Conservation (phyloP, 1,140 invertebrate species). For the Cydia strobilella region DNA sequence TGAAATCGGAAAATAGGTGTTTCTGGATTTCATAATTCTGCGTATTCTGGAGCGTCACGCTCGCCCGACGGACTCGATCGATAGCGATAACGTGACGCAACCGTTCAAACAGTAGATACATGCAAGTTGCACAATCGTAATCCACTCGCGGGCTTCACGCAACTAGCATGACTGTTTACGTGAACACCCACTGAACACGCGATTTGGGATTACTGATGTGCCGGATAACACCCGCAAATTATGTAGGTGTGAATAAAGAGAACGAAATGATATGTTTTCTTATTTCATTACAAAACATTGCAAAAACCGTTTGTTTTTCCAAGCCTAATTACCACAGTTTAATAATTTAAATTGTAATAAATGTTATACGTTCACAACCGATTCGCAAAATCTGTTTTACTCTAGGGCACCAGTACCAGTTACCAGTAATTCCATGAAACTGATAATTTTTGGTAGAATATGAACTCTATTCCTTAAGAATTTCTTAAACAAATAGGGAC, state of each 20-base stretch:
- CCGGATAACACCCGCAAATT: neutral
- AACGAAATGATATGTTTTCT: neutral
- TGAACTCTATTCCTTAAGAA: too few relatives aligned
- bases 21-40: neutral
- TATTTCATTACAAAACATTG: neutral
- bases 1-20: neutral
- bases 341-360: too few relatives aligned
- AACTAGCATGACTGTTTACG: neutral
- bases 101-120: neutral
- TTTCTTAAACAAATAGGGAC: neutral
- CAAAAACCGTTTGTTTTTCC: neutral
- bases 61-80: slow-evolving; percentile 41
- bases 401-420: too few relatives aligned
- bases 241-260: neutral
- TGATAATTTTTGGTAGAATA: neutral
- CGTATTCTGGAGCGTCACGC: slow-evolving; percentile 29
- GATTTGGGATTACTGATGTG: slow-evolving; percentile 11
- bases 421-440: neutral
- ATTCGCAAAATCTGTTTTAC: too few relatives aligned
- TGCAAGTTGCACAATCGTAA: slow-evolving; percentile 29
- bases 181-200: slow-evolving; percentile 26
- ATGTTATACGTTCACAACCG: too few relatives aligned
- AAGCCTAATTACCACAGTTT: too few relatives aligned
- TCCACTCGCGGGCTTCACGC: slow-evolving; percentile 20
- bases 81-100: slow-evolving; percentile 42